Conservation (phyloP, 92 coral and sea anemone species). For the Porites cylindrica region DNA sequence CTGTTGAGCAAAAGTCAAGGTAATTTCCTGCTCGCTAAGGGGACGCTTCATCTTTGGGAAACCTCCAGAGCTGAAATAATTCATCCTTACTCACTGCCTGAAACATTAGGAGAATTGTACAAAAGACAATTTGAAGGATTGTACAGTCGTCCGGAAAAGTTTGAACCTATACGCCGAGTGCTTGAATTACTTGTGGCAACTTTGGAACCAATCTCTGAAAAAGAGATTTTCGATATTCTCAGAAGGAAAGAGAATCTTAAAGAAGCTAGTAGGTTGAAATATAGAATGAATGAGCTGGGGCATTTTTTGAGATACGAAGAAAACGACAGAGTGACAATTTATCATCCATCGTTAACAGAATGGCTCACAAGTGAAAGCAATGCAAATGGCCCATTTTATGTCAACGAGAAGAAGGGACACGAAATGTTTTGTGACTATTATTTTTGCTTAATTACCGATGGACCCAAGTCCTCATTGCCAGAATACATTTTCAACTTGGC, state of each 20-base stretch:
- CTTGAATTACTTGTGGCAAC: slow-evolving; percentile 75
- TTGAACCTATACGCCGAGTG: slow-evolving; percentile 42
- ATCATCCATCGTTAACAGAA: slow-evolving; percentile 55
- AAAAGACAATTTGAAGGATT: slow-evolving; percentile 58
- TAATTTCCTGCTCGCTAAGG: slow-evolving; percentile 74
- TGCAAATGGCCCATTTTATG: slow-evolving; percentile 23
- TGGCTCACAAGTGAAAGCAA: slow-evolving; percentile 74
- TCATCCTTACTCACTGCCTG: slow-evolving; percentile 40
- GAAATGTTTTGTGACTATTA: slow-evolving; percentile 42
- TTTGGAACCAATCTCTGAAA: slow-evolving; percentile 51
- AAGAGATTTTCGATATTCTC: slow-evolving; percentile 56
- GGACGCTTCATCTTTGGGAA: slow-evolving; percentile 50
- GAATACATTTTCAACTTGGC: slow-evolving; percentile 21
- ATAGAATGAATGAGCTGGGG: slow-evolving; percentile 36
- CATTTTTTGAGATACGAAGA: slow-evolving; percentile 31
- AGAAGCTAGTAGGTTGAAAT: slow-evolving; percentile 39
- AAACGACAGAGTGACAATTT: slow-evolving; percentile 58
- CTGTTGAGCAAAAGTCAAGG: slow-evolving; percentile 61
- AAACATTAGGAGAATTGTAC: slow-evolving; percentile 49
- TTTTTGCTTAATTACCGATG: neutral
- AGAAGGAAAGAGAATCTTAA: slow-evolving; percentile 33
- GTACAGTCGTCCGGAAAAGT: slow-evolving; percentile 22
- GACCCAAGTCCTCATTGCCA: neutral
- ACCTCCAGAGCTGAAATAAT: neutral
- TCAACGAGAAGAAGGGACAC: slow-evolving; percentile 34